Evolutionary conservation across 35 echinoderm and acorn worm species (phyloP).

Genomic region (Amphiura filiformis): DNA sequence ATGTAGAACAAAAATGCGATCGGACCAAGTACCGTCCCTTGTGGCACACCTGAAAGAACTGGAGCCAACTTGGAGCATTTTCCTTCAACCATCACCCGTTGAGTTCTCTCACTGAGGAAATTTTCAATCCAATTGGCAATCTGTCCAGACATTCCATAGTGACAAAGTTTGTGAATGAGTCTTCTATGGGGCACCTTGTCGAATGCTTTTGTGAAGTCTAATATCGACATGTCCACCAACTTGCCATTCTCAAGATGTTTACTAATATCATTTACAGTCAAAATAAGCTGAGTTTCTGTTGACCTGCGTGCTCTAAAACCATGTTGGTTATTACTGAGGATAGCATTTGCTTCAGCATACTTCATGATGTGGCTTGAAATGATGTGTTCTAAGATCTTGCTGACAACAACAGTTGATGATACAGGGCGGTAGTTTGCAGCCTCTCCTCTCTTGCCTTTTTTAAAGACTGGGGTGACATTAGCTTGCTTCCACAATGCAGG

Average conservation of each 20-base stretch:
- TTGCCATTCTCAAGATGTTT: neutral
- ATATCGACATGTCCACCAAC: neutral
- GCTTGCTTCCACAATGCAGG: constrained; percentile 35
- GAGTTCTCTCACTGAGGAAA: constrained; percentile 22
- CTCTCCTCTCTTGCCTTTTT: constrained; percentile 2
- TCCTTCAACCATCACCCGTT: constrained; percentile 40
- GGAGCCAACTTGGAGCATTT: neutral
- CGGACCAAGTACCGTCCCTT: constrained; percentile 46
- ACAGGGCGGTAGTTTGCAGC: constrained; percentile 43
- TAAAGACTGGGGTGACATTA: constrained; percentile 37
- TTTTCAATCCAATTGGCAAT: constrained; percentile 34
- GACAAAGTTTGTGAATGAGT: constrained; percentile 20
- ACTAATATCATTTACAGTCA: constrained; percentile 23
- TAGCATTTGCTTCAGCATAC: constrained; percentile 3
- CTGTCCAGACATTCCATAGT: constrained; percentile 27
- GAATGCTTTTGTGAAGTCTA: constrained; percentile 50
- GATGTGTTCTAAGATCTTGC: constrained; percentile 44
- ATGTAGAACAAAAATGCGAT: constrained; percentile 41
- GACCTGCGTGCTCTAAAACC: constrained; percentile 21
- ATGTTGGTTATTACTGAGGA: constrained; percentile 31
- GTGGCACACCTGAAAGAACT: constrained; percentile 29
- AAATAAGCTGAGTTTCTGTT: constrained; percentile 13
- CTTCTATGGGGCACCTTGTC: constrained; percentile 27
- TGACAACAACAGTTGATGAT: constrained; percentile 22
- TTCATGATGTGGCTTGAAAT: constrained; percentile 37